Base-by-base conservation (phyloP, 2,888 invertebrate genomes). In the Monopis laevigella region DNA sequence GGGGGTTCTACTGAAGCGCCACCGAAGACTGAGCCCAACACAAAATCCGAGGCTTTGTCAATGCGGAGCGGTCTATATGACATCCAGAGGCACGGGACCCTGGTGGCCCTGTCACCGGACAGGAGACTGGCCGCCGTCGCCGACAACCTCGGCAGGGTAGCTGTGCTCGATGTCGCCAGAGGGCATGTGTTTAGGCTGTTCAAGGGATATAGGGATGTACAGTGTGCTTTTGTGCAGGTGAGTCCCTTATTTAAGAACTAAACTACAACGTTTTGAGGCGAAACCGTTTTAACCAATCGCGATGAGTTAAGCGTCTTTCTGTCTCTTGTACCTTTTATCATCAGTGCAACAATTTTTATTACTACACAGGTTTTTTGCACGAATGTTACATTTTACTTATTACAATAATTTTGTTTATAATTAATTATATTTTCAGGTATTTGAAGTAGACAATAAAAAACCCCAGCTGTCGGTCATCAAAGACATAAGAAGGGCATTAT, bases 121-220 rank as follows among this genome's bases (percentile, higher is more conserved):
- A 84, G 89, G 44, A 85, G 87, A 19, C 77, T 96, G 3, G 92
- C 92, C 0, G 92, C 90, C 0, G 82, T 94, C 29, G 85, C 90
- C 0, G 98, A 98, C 68, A 88, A 87, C 51, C 85, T 93, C 56
- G 97, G 97, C 17, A 85, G 98, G 43, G 91, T 98, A 0, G 85
- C 91, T 30, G 78, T 99, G 11, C 71, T 98, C 21, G 96, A 98
- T 68, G 87, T 92, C 10, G 83, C 83, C 36, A 85, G 85, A 49
- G 94, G 96, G 1, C 83, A 90, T 40, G 87, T 92, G 16, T 72
- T 96, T 27, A 84, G 94, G 40, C 88, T 97, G 59, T 96, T 96
- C 85, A 98, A 98, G 80, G 98, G 98, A 2, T 98, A 96, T 65
- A 84, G 98, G 39, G 95, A 98, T 62, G 97, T 98, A 0, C 93